Evolutionary conservation across 2,797 vertebrate species (phyloP).

Genomic region (Thripadectes ignobilis): DNA sequence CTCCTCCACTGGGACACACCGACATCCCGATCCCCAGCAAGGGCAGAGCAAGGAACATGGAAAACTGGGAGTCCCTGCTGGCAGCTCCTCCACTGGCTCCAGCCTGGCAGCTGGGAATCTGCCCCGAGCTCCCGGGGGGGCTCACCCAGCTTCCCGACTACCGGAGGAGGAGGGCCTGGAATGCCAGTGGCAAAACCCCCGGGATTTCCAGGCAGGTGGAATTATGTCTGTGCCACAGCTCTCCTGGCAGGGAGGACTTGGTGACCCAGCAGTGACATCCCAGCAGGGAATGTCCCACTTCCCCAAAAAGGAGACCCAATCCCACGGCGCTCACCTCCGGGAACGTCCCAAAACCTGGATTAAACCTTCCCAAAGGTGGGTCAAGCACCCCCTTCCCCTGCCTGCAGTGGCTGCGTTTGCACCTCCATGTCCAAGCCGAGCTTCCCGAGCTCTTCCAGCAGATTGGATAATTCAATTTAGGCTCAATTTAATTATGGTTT

Average conservation of each 20-base stretch:
- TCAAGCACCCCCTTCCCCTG: fast-evolving
- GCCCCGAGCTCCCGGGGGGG: background rate
- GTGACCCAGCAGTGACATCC: background rate
- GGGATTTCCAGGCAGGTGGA: background rate
- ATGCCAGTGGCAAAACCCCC: fast-evolving
- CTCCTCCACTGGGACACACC: constrained; percentile 15
- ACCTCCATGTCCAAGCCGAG: background rate
- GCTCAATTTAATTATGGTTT: background rate
- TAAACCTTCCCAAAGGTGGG: background rate
- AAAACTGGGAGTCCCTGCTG: background rate
- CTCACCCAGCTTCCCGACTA: fast-evolving
- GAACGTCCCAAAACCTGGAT: background rate
- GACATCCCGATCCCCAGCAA: background rate
- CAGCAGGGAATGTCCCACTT: background rate
- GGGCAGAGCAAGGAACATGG: background rate
- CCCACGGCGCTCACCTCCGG: fast-evolving
- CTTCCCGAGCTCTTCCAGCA: background rate
- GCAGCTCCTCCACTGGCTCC: background rate
- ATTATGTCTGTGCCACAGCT: fast-evolving
- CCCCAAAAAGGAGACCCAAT: background rate
- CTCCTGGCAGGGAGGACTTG: background rate
- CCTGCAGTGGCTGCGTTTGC: background rate
- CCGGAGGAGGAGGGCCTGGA: background rate
- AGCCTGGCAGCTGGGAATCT: background rate
- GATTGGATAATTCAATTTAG: background rate